Evolutionary conservation across 2,113 vertebrate genomes (phyloP).

Genomic region (Struthidea cinerea): DNA sequence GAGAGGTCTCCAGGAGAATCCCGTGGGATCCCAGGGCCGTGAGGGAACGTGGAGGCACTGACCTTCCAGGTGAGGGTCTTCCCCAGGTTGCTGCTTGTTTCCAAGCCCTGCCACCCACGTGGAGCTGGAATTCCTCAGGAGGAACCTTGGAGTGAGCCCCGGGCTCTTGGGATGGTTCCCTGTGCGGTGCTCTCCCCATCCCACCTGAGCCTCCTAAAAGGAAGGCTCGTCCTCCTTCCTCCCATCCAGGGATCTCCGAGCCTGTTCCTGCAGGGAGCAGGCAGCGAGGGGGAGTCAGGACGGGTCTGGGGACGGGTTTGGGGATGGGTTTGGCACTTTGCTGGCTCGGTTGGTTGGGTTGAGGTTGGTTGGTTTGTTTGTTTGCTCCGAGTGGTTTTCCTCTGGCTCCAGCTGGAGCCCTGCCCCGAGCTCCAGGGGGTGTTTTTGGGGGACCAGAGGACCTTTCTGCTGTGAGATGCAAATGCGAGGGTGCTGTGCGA

Average conservation of each 20-base stretch:
- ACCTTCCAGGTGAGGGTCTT: not conserved
- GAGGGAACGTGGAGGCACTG: fast-evolving
- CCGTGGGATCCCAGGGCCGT: fast-evolving
- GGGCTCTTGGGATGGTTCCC: not conserved
- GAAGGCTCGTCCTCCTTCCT: not conserved
- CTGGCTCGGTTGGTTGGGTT: not conserved
- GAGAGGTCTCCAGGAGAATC: not conserved
- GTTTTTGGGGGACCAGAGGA: not conserved
- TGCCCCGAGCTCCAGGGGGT: not conserved
- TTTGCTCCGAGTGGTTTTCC: not conserved
- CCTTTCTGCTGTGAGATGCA: not conserved
- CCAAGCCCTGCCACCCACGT: not conserved
- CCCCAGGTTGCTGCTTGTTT: not conserved
- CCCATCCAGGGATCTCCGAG: not conserved
- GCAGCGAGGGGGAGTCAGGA: not conserved
- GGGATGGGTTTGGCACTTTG: not conserved
- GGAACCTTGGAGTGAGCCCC: fast-evolving
- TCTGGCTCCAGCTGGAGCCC: slow-evolving; percentile 8
- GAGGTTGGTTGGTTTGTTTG: not conserved
- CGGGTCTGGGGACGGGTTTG: not conserved
- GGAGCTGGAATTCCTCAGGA: not conserved
- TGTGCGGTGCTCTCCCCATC: not conserved
- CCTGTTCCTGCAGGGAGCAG: not conserved
- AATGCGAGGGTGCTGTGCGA: not conserved
- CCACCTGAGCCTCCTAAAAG: not conserved